Percentiles rank a stretch among this genome's conserved stretches.
phyloP scores from a whole-genome alignment of 2,113 vertebrate genomes.

The Cyrtonyx montezumae region DNA sequence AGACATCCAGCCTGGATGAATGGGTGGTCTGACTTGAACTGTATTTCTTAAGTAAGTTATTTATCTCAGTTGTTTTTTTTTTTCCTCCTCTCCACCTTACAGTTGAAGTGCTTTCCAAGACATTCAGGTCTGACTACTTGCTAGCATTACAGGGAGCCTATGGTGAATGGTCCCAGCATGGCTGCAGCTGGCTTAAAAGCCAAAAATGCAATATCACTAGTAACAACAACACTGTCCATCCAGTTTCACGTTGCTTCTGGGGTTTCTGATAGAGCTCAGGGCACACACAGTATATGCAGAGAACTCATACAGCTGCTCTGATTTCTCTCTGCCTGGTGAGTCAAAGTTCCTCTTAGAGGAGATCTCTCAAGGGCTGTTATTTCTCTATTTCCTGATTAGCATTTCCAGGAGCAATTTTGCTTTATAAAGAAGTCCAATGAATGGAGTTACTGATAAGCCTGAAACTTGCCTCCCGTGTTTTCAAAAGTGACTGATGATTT shows the following conservation, averaged over 20 bases:
- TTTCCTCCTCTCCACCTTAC: not conserved
- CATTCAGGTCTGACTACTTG: not conserved
- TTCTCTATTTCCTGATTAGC: conserved; percentile 49
- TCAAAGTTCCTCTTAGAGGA: conserved; percentile 8
- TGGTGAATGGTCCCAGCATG: not conserved
- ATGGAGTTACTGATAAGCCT: conserved; percentile 38
- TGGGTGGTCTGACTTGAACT: not conserved
- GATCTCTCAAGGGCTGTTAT: conserved; percentile 8
- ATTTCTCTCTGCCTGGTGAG: not conserved
- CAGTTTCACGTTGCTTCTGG: not conserved
- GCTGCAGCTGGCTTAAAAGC: not conserved
- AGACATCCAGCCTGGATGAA: not conserved
- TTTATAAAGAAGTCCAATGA: conserved; percentile 41
- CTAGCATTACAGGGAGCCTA: not conserved
- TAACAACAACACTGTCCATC: not conserved
- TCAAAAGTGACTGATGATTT: conserved; percentile 4
- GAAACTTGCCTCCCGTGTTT: not conserved
- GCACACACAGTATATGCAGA: not conserved
- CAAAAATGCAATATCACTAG: not conserved
- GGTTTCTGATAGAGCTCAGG: not conserved
- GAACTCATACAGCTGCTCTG: conserved; percentile 25
- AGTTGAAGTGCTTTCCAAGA: not conserved
- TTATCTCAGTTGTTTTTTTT: not conserved
- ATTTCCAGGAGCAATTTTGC: conserved; percentile 51
- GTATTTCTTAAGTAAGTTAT: not conserved